phyloP scores from a whole-genome alignment of 2,888 invertebrate species.

The Nasonovia ribisnigri region DNA sequence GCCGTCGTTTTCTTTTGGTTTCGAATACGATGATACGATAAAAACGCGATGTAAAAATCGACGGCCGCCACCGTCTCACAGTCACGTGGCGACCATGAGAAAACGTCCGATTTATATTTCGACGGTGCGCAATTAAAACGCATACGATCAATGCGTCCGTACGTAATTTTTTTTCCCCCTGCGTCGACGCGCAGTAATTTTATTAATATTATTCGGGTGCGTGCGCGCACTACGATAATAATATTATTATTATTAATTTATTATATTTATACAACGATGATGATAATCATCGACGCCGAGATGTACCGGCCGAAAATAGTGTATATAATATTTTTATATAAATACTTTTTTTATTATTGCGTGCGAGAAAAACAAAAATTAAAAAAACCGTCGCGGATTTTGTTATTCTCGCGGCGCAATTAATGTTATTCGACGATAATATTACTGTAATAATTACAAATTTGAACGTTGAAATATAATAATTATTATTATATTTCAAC shows the following conservation, averaged over 20 bases:
- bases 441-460: background rate
- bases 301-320: background rate
- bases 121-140: background rate
- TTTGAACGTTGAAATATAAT: background rate
- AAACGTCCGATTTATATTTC: background rate
- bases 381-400: background rate
- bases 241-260: conserved; percentile 1
- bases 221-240: background rate
- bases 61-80: background rate
- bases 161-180: background rate
- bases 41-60: background rate
- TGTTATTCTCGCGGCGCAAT: background rate
- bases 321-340: background rate
- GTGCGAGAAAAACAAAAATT: background rate
- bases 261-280: background rate
- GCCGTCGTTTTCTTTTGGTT: background rate
- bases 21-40: background rate
- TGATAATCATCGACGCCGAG: background rate
- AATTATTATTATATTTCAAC: no score
- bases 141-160: background rate
- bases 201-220: background rate
- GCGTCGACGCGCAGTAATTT: background rate
- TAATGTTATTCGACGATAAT: background rate
- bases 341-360: background rate
- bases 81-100: conserved; percentile 5